Conservation (phyloP, 2,888 invertebrate genomes). For the Lepidocyrtinus sp. region DNA sequence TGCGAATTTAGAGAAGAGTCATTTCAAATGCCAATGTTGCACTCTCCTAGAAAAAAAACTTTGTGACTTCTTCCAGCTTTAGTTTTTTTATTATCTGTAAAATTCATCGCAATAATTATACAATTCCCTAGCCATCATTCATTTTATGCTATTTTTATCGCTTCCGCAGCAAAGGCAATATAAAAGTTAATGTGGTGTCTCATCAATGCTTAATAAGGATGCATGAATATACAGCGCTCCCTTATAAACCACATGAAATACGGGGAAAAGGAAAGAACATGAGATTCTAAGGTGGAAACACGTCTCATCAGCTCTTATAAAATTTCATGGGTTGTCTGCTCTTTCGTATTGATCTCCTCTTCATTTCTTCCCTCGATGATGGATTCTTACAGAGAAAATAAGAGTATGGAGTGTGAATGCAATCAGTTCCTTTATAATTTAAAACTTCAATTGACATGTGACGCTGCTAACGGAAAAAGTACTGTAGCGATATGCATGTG, state of each 20-base stretch:
- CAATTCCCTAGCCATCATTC: not conserved
- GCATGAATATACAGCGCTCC: not conserved
- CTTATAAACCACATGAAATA: not conserved
- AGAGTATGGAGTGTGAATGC: too few species aligned
- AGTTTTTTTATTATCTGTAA: too few species aligned
- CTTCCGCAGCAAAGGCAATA: not conserved
- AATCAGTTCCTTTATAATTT: not conserved
- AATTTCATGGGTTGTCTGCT: conserved; percentile 15
- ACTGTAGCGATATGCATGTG: too few species aligned
- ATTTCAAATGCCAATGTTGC: too few species aligned
- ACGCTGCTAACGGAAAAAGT: too few species aligned
- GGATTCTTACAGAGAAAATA: too few species aligned
- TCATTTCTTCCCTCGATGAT: not conserved
- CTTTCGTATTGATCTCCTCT: conserved; percentile 8
- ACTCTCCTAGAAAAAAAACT: too few species aligned
- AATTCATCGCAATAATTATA: too few species aligned
- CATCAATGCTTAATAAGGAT: not conserved
- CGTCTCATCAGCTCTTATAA: conserved; percentile 8
- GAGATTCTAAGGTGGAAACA: conserved; percentile 14
- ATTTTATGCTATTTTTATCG: not conserved
- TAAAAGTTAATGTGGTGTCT: not conserved
- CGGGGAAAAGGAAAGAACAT: not conserved
- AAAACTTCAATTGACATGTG: too few species aligned
- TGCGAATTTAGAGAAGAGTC: too few species aligned
- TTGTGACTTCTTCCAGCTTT: too few species aligned